Evolutionary conservation across 2,888 invertebrate species (phyloP), one percentile per base, ranked within the genome.

Genomic region (Ormia ochracea): DNA sequence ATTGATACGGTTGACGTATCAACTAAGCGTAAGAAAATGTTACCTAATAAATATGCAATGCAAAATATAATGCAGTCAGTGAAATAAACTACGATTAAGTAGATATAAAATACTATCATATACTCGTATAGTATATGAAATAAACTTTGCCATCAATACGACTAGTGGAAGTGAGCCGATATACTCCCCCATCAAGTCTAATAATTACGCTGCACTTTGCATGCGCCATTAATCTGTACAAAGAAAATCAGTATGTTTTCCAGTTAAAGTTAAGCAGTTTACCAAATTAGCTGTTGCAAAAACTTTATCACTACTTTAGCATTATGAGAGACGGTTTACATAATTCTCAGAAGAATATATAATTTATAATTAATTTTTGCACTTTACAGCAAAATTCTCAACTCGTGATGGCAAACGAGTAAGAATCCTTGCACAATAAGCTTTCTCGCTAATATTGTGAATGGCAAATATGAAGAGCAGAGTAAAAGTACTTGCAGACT

Each of bases 221-320:
- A 79, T 65, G 65, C 74, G 43, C 70, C 79, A 79, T 66, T 70
- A 41, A 23, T 52, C 70, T 75, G 12, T 59, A 50, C 33, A 43
- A 28, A 28, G 33, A 65, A 79, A 59, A 63, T 75, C 38, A 21
- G 28, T 65, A 66, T 70, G 45, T 52, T 48, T 70, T 31, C 28
- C n/a, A 75, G 59, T 59, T 28, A 66, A 70, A 65, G 52, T 70
- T 66, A 79, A 72, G 75, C 41, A 66, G 75, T 66, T 79, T 70
- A 26, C 10, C 19, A 38, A n/a, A 28, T 9, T 54, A 54, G 19
- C 28, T 61, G 59, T 31, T 58, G 14, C 38, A 61, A 28, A 12
- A 56, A 70, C 12, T 43, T 36, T 9, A 48, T 43, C 48, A 14
- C 63, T 54, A 48, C n/a, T n/a, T n/a, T n/a, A 9, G 31, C 19